Conservation (phyloP, 2,113 vertebrate species). For the Thalassoma bifasciatum region DNA sequence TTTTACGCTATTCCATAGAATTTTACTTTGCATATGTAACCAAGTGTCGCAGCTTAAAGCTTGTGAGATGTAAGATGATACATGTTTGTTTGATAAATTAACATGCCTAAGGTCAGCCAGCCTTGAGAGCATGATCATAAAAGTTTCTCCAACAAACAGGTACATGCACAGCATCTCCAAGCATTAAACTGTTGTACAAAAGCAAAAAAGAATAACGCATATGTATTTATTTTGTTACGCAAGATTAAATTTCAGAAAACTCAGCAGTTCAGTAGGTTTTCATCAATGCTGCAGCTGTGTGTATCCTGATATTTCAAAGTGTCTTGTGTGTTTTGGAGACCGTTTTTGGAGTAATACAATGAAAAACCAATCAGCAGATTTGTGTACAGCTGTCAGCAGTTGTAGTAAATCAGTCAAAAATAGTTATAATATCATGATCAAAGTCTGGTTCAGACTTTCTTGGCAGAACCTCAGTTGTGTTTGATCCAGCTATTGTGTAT, state of each 20-base stretch:
- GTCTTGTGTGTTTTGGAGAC: slow-evolving; percentile 26
- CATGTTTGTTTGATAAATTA: neutral
- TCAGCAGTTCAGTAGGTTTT: no score
- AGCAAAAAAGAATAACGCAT: neutral
- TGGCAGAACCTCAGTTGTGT: slow-evolving; percentile 3
- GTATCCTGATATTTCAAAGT: slow-evolving; percentile 11
- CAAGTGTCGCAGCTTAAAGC: neutral
- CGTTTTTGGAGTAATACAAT: no score
- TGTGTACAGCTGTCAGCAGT: slow-evolving; percentile 5
- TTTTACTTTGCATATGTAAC: neutral
- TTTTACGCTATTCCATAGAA: neutral
- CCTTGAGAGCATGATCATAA: slow-evolving; percentile 81
- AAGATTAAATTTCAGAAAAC: neutral
- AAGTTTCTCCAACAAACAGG: neutral
- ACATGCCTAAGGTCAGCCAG: slow-evolving; percentile 88
- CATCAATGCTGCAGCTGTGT: neutral
- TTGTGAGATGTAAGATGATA: slow-evolving; percentile 13
- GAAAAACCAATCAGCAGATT: neutral
- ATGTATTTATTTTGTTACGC: neutral
- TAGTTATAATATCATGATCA: neutral
- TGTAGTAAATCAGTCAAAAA: slow-evolving; percentile 23
- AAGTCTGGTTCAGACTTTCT: neutral
- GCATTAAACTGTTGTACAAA: neutral
- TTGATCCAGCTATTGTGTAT: slow-evolving; percentile 31
- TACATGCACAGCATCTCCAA: neutral